Percentiles rank a stretch among this genome's conserved stretches.
Conservation (phyloP, 2,113 vertebrate species). For the Maccullochella peelii region DNA sequence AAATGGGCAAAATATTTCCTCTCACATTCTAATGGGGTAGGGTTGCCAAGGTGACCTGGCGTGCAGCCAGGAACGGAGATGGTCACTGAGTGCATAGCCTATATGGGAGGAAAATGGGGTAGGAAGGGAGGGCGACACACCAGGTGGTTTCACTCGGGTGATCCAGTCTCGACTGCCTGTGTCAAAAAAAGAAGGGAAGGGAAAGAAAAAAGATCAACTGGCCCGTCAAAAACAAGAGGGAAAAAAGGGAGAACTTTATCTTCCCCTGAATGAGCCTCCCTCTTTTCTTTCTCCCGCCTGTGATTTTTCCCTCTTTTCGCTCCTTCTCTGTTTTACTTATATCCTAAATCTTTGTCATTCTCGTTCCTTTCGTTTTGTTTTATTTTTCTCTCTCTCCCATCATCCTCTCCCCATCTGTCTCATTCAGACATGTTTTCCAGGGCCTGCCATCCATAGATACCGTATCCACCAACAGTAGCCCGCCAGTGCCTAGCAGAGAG, state of each 20-base stretch:
- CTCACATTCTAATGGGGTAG: constrained; percentile 72
- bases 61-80: constrained; percentile 73
- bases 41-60: constrained; percentile 82
- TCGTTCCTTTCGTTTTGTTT: background rate
- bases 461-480: constrained; percentile 85
- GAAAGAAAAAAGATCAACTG: constrained; percentile 72
- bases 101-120: constrained; percentile 60
- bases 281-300: constrained; percentile 58
- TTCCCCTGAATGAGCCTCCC: constrained; percentile 74
- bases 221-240: constrained; percentile 74
- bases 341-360: constrained; percentile 54
- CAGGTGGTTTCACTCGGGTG: constrained; percentile 83
- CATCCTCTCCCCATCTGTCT: constrained; percentile 79
- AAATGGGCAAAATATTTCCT: constrained; percentile 78
- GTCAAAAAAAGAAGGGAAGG: constrained; percentile 70
- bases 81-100: constrained; percentile 79
- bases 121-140: constrained; percentile 67
- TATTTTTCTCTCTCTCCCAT: constrained; percentile 63
- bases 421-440: constrained; percentile 81
- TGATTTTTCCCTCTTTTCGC: constrained; percentile 54
- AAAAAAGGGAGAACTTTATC: constrained; percentile 73
- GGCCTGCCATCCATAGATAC: constrained; percentile 82
- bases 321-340: constrained; percentile 42
- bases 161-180: constrained; percentile 77
- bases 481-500: constrained; percentile 71